Evolutionary conservation across 2,888 invertebrate species (phyloP), one percentile per base, ranked within the genome.

Genomic region (Papilio demoleus): DNA sequence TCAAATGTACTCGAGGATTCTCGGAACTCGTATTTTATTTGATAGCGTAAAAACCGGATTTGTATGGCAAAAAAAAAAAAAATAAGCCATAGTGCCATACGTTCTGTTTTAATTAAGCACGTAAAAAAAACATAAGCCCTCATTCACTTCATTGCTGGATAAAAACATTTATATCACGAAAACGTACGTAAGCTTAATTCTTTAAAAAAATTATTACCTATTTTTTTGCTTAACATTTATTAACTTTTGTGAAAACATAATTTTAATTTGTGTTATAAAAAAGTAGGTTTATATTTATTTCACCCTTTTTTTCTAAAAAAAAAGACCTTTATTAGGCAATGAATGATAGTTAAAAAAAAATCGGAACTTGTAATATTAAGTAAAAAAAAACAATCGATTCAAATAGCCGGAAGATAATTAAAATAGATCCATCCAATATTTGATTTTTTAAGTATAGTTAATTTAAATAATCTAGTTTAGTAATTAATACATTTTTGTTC

Each of bases 61-160:
- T 24, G 50, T 24, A 12, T 50, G 12, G 24, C 12, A 50, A 50
- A 50, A 24, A 24, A 19, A 50, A 50, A 24, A 24, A 50, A 22
- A 50, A 50, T 50, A 24, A 50, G 14, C 24, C 24, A 14, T n/a
- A 24, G 14, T 24, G 24, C 8, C 50, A 24, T 24, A 24, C 50
- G 14, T 50, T 24, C 14, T 24, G 50, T 24, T 50, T 50, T 24
- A 50, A 24, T 24, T 24, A 50, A 50, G 50, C 50, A 24, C 50
- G 14, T 14, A 24, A 50, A 50, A 50, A 50, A 50, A 50, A 50
- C 24, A 50, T 50, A 50, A 50, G 50, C 50, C 50, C 24, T 24
- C 50, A 24, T 50, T 50, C 50, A 50, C 24, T 50, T 24, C 50
- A 50, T 50, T 50, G 24, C 50, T 24, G 50, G 50, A 24, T 50